phyloP scores from a whole-genome alignment of 2,888 invertebrate genomes.

The Stegana nigrithorax region DNA sequence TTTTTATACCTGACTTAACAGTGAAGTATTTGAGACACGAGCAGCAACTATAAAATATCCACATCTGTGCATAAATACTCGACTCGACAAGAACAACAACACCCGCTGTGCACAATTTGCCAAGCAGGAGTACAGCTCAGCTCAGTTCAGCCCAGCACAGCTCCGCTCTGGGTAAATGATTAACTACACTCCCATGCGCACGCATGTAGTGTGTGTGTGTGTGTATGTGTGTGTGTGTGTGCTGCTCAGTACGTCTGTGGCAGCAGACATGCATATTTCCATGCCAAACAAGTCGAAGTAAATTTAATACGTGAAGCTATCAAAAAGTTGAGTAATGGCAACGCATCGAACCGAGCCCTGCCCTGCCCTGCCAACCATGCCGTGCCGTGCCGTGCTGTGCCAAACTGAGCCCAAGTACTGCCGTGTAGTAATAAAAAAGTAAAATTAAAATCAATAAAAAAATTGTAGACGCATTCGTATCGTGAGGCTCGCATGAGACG shows the following conservation, averaged over 20 bases:
- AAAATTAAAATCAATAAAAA: slow-evolving; percentile 19
- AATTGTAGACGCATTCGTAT: background rate
- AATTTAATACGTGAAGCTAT: slow-evolving; percentile 6
- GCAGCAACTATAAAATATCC: background rate
- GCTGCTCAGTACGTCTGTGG: no score
- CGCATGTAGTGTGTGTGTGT: no score
- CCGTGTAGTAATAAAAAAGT: slow-evolving; percentile 1
- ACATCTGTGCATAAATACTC: background rate
- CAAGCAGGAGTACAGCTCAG: background rate
- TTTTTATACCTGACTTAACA: slow-evolving; percentile 8
- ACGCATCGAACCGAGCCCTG: background rate
- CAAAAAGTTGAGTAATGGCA: slow-evolving; percentile 13
- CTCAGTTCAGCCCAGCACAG: no score
- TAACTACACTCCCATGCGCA: no score
- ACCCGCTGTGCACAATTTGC: slow-evolving; percentile 11
- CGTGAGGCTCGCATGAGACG: background rate
- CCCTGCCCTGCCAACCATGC: no score
- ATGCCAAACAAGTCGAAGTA: background rate
- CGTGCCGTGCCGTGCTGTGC: no score
- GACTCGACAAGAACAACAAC: background rate
- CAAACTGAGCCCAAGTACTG: background rate
- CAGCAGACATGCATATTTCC: background rate
- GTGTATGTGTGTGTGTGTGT: no score
- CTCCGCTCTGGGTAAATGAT: background rate
- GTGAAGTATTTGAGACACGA: slow-evolving; percentile 3